Conservation (phyloP, 2,113 vertebrate species). For the Rhadina sibilatrix region DNA sequence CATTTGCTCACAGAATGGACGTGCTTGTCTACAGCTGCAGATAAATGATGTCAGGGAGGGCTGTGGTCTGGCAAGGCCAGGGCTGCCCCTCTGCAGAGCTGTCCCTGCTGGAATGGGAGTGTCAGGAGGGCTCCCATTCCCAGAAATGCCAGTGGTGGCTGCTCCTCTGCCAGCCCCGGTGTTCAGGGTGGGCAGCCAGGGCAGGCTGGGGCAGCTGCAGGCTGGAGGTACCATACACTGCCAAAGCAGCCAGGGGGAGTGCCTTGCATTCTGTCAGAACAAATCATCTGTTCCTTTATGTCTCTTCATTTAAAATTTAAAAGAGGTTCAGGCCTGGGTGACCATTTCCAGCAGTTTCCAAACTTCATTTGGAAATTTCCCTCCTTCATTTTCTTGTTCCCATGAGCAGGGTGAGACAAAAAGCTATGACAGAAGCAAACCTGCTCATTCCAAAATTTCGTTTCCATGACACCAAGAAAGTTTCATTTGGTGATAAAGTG, state of each 20-base stretch:
- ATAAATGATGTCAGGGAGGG: background rate
- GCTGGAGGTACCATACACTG: background rate
- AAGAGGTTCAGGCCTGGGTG: background rate
- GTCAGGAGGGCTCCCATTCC: background rate
- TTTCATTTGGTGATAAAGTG: background rate
- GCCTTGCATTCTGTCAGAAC: background rate
- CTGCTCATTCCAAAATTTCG: background rate
- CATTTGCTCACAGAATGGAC: background rate
- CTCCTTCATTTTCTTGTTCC: background rate
- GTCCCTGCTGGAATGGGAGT: background rate
- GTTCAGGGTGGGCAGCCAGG: background rate
- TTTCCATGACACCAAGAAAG: background rate
- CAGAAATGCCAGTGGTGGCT: rapidly evolving
- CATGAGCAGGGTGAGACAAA: rapidly evolving
- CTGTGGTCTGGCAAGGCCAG: background rate
- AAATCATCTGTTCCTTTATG: background rate
- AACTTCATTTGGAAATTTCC: background rate
- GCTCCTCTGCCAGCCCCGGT: background rate
- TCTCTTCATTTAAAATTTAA: background rate
- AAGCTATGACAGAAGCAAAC: background rate
- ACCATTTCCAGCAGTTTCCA: background rate
- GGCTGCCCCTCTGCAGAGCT: background rate
- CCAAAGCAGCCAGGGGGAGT: background rate
- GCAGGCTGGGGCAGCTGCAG: background rate
- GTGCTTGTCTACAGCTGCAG: background rate